These are phyloP conservation scores for Ptycholaimellus sp. DNA, from an alignment of 2,888 invertebrate genomes.

Conservation along the genomic window DNA sequence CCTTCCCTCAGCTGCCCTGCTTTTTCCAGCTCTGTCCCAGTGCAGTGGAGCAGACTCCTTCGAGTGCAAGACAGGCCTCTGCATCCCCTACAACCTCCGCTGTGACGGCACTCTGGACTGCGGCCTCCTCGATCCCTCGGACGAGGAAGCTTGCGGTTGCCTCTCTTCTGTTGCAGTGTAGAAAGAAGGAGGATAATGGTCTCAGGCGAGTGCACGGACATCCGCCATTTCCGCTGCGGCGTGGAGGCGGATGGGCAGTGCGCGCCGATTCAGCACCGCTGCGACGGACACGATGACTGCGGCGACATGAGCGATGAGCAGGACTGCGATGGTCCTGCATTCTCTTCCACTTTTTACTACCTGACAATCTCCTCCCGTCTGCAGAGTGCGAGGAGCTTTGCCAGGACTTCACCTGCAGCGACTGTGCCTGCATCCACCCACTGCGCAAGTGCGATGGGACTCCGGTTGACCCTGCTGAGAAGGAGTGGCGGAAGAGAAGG, in stretches of 20 bases:
- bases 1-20: background rate
- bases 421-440: slow-evolving; percentile 3
- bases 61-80: slow-evolving; percentile 1
- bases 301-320: slow-evolving; percentile 6
- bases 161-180: no score
- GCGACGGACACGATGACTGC: slow-evolving; percentile 8
- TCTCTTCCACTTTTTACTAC: background rate
- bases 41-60: slow-evolving; percentile 3
- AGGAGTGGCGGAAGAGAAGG: slow-evolving; percentile 6
- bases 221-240: slow-evolving; percentile 4
- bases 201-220: background rate
- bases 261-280: slow-evolving; percentile 1
- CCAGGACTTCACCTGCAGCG: slow-evolving; percentile 4
- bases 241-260: background rate
- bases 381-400: background rate
- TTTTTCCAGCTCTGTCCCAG: slow-evolving; percentile 1
- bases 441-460: slow-evolving; percentile 3
- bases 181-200: no score
- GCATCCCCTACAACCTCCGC: background rate
- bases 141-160: slow-evolving; percentile 6
- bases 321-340: slow-evolving; percentile 3
- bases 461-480: background rate
- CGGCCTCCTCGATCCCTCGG: slow-evolving; percentile 4
- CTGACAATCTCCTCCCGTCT: background rate
- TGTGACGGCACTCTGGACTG: slow-evolving; percentile 6